A percentile compares a stretch with the other conserved stretches of the same genome.
Evolutionary conservation across 2,113 vertebrate genomes (phyloP).

Genomic region (Syngnathoides biaculeatus): DNA sequence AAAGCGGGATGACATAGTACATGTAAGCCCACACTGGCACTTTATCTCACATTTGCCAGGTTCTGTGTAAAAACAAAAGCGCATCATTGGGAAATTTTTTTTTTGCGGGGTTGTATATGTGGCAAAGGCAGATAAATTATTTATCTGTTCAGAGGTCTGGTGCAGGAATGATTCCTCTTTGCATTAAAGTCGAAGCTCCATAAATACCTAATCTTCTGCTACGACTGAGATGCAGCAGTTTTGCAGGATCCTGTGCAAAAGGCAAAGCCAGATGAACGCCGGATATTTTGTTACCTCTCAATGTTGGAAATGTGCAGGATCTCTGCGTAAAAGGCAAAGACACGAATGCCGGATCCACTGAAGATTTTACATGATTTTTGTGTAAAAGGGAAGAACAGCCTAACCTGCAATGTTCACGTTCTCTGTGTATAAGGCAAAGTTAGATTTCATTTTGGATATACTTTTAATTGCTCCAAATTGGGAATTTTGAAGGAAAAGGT

Average conservation of each 20-base stretch:
- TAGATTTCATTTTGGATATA: neutral
- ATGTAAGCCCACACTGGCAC: neutral
- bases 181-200: neutral
- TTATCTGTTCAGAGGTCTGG: neutral
- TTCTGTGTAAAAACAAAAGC: neutral
- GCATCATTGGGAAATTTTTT: too few relatives aligned
- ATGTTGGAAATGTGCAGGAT: too few relatives aligned
- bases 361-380: too few relatives aligned
- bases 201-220: neutral
- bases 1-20: too few relatives aligned
- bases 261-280: too few relatives aligned
- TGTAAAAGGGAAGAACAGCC: neutral
- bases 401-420: neutral
- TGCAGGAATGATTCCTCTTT: neutral
- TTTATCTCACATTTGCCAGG: neutral
- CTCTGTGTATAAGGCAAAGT: neutral
- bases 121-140: neutral
- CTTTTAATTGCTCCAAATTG: neutral
- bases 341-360: too few relatives aligned
- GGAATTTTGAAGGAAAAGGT: neutral
- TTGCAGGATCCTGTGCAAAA: neutral
- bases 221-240: neutral
- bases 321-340: too few relatives aligned
- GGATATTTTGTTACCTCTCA: too few relatives aligned
- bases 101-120: neutral